Evolutionary conservation across 1,140 invertebrate species (phyloP).

Genomic region (Rhopalosiphum padi): DNA sequence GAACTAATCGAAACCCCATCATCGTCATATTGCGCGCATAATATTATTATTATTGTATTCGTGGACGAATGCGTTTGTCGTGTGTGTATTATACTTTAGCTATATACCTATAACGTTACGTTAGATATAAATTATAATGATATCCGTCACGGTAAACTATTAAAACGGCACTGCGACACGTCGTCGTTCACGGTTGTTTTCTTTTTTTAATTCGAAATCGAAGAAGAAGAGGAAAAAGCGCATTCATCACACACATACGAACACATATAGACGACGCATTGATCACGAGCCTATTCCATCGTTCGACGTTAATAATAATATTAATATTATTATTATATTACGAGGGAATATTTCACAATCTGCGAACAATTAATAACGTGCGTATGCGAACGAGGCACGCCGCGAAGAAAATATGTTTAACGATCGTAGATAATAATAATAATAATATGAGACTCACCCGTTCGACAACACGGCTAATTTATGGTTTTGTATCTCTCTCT

Average conservation of each 20-base stretch:
- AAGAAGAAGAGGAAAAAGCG: background rate
- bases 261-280: background rate
- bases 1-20: background rate
- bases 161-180: background rate
- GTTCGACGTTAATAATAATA: background rate
- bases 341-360: slow-evolving; percentile 4
- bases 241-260: background rate
- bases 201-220: slow-evolving; percentile 20
- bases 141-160: background rate
- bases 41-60: background rate
- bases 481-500: background rate
- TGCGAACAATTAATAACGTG: slow-evolving; percentile 2
- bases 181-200: background rate
- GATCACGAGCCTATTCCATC: background rate
- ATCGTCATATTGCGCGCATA: background rate
- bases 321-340: background rate
- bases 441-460: background rate
- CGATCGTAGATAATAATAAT: slow-evolving; percentile 30
- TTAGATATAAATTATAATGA: slow-evolving; percentile 8
- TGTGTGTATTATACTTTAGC: background rate
- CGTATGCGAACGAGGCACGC: background rate
- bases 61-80: background rate
- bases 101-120: no score
- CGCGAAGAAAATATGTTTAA: slow-evolving; percentile 7
- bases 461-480: slow-evolving; percentile 25